Base-by-base conservation (phyloP, 2,888 invertebrate species). In the Rotaria magnacalcarata region DNA sequence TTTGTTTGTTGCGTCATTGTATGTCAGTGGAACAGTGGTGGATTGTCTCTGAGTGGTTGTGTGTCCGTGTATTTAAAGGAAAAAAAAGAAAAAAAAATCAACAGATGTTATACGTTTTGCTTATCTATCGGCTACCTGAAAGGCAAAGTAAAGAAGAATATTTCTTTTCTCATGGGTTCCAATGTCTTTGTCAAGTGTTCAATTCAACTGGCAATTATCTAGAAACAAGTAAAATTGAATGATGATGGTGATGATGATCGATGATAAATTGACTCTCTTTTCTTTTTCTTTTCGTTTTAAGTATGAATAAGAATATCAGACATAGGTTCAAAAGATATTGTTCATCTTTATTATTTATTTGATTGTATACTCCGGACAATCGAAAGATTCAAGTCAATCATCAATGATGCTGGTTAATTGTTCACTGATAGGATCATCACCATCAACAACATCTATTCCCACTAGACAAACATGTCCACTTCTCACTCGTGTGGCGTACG, bases 121-220 rank as follows among this genome's bases (percentile, higher is more conserved):
- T 60, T 60, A 60, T 60, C 58, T 60, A 60, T 60, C 58, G 58
- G 58, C 58, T 60, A 60, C 58, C 58, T 60, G 58, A 60, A 60
- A 60, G 58, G n/a, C n/a, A 60, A 27, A 60, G 27, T n/a, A 60
- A 27, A 60, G n/a, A 60, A 27, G 58, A 56, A 56, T 56, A 56
- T 56, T 60, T 60, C 7, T 60, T 60, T 60, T 60, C 58, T 60
- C 58, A 27, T 27, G 58, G 5, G 58, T 27, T 60, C 3, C 24
- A 11, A 60, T 60, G 27, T 60, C 58, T 60, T 60, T n/a, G 58
- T 60, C 58, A 60, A 60, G 58, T 60, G 58, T 27, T 60, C 58
- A 60, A 60, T 60, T 60, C 58, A 60, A 60, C 5, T 60, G 58
- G n/a, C 58, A 60, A 60, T 60, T 60, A 60, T 60, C 58, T 60